These are phyloP conservation scores for Steinernema carpocapsae DNA, from an alignment of 2,888 invertebrate species.

Conservation along the genomic window DNA sequence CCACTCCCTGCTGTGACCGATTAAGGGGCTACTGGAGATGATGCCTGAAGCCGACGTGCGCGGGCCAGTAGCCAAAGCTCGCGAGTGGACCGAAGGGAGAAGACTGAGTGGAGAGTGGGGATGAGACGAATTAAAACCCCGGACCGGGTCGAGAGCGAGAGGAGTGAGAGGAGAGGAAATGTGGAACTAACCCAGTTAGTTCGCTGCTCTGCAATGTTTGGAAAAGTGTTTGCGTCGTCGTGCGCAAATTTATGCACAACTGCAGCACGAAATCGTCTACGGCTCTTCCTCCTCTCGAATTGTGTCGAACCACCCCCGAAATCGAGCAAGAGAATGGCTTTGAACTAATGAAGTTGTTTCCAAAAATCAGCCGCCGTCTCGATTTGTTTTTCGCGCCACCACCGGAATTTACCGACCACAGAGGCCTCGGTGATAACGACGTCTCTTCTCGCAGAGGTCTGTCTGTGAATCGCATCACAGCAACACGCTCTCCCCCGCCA, in stretches of 20 bases:
- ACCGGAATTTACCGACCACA: too few relatives aligned
- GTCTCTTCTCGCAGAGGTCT: background rate
- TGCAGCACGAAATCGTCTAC: background rate
- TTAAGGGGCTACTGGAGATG: too few relatives aligned
- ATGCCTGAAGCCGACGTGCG: too few relatives aligned
- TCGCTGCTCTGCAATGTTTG: background rate
- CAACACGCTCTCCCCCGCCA: background rate
- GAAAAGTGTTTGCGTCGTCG: background rate
- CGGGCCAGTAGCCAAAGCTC: background rate
- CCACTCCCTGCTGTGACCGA: conserved; percentile 15
- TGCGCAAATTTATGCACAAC: background rate
- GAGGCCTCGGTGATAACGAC: background rate
- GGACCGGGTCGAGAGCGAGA: too few relatives aligned
- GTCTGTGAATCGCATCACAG: conserved; percentile 1
- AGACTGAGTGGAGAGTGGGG: background rate
- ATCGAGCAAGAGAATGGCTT: too few relatives aligned
- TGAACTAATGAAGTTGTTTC: too few relatives aligned
- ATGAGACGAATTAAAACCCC: conserved; percentile 6
- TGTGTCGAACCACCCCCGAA: too few relatives aligned
- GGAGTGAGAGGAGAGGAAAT: background rate
- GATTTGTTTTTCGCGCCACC: too few relatives aligned
- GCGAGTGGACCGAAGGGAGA: background rate
- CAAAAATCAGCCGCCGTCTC: too few relatives aligned
- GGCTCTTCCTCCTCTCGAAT: background rate
- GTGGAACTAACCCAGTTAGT: background rate